Evolutionary conservation across 2,113 vertebrate genomes (phyloP).

Genomic region (Diphyllodes magnificus): DNA sequence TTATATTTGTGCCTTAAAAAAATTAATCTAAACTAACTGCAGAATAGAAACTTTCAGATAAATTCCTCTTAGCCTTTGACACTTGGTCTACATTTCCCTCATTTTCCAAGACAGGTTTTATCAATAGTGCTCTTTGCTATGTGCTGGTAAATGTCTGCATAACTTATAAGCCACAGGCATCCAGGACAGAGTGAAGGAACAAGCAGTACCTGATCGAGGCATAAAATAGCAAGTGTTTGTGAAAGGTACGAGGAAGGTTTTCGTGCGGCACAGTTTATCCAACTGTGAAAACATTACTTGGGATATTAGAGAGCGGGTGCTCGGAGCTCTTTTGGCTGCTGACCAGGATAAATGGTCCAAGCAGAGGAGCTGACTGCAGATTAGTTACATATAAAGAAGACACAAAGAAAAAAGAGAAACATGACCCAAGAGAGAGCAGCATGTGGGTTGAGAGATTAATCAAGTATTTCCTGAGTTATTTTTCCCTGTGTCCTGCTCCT

Average conservation of each 20-base stretch:
- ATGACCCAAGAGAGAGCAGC: background rate
- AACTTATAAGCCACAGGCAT: slow-evolving; percentile 53
- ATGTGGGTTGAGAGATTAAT: background rate
- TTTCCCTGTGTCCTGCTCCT: background rate
- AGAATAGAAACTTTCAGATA: background rate
- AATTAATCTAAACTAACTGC: background rate
- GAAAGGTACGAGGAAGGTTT: slow-evolving; percentile 24
- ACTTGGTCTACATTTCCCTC: background rate
- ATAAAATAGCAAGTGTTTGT: slow-evolving; percentile 50
- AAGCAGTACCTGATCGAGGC: slow-evolving; percentile 43
- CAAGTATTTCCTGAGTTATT: background rate
- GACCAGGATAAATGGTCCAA: slow-evolving; percentile 37
- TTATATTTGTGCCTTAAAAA: background rate
- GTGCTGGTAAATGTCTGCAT: slow-evolving; percentile 57
- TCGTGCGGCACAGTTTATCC: slow-evolving; percentile 44
- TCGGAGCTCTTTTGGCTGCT: background rate
- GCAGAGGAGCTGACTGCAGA: slow-evolving; percentile 26
- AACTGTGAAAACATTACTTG: slow-evolving; percentile 62
- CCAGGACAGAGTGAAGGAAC: slow-evolving; percentile 25
- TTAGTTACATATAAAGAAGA: background rate
- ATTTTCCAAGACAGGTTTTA: slow-evolving; percentile 51
- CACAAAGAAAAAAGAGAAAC: background rate
- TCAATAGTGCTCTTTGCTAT: slow-evolving; percentile 44
- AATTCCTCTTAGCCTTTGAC: background rate
- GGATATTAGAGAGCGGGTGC: slow-evolving; percentile 28